Conservation (phyloP, 2,888 invertebrate species). For the Lochmaea capreae region DNA sequence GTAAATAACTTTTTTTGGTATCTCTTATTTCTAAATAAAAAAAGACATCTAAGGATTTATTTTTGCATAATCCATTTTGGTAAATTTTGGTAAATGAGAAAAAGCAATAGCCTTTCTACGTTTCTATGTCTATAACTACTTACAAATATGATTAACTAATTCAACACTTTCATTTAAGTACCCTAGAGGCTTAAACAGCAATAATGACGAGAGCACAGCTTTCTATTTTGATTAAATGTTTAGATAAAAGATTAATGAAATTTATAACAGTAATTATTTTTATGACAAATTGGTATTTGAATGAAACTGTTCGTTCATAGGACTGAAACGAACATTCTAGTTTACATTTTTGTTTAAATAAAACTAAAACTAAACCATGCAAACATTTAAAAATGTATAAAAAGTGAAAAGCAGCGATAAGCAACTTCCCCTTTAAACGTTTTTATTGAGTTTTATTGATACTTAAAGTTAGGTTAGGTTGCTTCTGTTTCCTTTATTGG, state of each 20-base stretch:
- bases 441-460: no score
- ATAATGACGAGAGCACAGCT: constrained; percentile 18
- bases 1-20: no score
- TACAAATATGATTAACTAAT: background rate
- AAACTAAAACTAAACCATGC: no score
- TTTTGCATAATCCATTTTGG: no score
- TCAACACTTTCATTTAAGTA: constrained; percentile 25
- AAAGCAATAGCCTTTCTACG: background rate
- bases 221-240: constrained; percentile 40
- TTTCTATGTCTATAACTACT: background rate
- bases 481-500: no score
- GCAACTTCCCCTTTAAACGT: no score
- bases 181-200: constrained; percentile 28
- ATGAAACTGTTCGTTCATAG: background rate
- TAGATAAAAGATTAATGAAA: constrained; percentile 33
- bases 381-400: no score
- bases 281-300: constrained; percentile 9
- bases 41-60: no score
- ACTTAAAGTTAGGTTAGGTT: no score
- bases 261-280: constrained; percentile 26
- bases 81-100: background rate
- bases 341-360: background rate
- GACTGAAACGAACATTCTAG: background rate
- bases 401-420: no score
- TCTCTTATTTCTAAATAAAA: no score